Conservation (phyloP, 2,888 invertebrate genomes). For the Cataglyphis rosenhaueri region DNA sequence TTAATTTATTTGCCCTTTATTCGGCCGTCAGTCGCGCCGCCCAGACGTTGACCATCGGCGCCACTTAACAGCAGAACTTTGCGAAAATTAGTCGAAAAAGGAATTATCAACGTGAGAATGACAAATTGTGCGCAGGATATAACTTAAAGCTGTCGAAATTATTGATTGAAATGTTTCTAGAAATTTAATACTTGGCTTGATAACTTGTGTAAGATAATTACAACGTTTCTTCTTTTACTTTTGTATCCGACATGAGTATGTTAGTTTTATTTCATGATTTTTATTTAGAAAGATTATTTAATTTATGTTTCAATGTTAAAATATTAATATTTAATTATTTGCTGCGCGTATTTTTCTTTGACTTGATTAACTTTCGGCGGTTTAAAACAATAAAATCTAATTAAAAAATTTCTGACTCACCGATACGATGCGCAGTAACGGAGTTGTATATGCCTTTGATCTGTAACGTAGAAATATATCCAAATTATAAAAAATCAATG, state of each 20-base stretch:
- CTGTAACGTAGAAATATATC: neutral
- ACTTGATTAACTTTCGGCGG: too few species aligned
- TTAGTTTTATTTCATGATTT: neutral
- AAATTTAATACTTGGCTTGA: neutral
- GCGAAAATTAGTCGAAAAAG: neutral
- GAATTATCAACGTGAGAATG: slow-evolving; percentile 4
- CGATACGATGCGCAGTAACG: neutral
- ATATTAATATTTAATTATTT: too few species aligned
- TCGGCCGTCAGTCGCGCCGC: slow-evolving; percentile 82
- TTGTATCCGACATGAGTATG: neutral
- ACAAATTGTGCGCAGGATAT: neutral
- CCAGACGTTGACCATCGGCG: slow-evolving; percentile 74
- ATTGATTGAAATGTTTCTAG: slow-evolving; percentile 18
- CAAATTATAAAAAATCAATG: neutral
- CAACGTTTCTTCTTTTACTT: neutral
- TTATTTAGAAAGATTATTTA: neutral
- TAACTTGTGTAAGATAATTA: neutral
- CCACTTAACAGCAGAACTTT: slow-evolving; percentile 34
- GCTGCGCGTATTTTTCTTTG: too few species aligned
- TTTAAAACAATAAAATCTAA: neutral
- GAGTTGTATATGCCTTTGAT: neutral
- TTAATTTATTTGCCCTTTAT: slow-evolving; percentile 85
- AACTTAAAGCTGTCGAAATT: neutral
- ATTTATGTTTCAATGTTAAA: too few species aligned
- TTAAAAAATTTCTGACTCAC: neutral